phyloP scores from a whole-genome alignment of 2,888 invertebrate genomes.

The Agrenia bidenticulata region DNA sequence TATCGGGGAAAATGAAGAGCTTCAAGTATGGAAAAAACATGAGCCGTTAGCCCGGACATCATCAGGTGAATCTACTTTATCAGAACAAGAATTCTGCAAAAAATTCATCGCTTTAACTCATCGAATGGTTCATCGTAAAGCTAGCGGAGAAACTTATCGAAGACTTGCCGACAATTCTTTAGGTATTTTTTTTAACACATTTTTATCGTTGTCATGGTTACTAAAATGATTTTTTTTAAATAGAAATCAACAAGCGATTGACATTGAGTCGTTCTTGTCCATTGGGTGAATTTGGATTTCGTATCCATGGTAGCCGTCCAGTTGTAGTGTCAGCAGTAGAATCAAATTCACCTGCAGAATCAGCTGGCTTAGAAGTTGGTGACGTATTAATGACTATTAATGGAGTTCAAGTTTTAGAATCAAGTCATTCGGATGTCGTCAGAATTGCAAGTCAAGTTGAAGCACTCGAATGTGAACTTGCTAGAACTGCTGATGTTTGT shows the following conservation, averaged over 20 bases:
- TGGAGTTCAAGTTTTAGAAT: slow-evolving; percentile 84
- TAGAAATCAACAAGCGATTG: slow-evolving; percentile 28
- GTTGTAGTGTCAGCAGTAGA: slow-evolving; percentile 96
- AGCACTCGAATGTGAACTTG: slow-evolving; percentile 82
- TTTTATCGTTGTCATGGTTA: not conserved
- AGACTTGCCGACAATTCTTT: slow-evolving; percentile 63
- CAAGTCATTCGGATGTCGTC: slow-evolving; percentile 90
- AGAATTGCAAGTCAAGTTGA: slow-evolving; percentile 75
- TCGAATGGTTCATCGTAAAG: slow-evolving; percentile 83
- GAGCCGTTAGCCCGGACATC: slow-evolving; percentile 55
- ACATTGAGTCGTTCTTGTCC: slow-evolving; percentile 11
- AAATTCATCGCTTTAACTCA: slow-evolving; percentile 84
- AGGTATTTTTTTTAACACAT: slow-evolving; percentile 64
- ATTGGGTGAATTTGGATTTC: slow-evolving; percentile 78
- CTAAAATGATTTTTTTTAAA: not conserved
- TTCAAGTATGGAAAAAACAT: slow-evolving; percentile 64
- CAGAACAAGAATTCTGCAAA: slow-evolving; percentile 81
- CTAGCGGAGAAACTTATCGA: slow-evolving; percentile 85
- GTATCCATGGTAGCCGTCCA: slow-evolving; percentile 92
- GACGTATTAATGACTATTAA: slow-evolving; percentile 92
- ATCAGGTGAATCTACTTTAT: slow-evolving; percentile 66
- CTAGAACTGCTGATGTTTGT: slow-evolving; percentile 75
- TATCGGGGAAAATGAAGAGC: slow-evolving; percentile 71
- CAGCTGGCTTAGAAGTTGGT: slow-evolving; percentile 87
- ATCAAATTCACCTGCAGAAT: slow-evolving; percentile 89